Evolutionary conservation across 2,888 invertebrate species (phyloP), one percentile per base, ranked within the genome.

Genomic region (Folsomia manolachei): DNA sequence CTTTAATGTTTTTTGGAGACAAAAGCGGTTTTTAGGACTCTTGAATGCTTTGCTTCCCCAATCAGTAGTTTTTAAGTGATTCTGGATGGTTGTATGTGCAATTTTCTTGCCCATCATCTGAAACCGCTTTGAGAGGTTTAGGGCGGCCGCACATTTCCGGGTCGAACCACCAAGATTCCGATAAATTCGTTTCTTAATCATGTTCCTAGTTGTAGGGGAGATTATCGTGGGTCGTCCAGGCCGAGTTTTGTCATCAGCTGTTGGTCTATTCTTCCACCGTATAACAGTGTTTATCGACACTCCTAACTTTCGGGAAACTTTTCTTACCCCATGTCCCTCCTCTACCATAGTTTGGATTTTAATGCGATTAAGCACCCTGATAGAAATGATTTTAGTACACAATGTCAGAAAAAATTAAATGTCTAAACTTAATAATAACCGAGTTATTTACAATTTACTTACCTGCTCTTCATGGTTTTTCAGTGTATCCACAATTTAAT

Each of bases 211-310:
- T 18, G 21, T 21, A 56, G 56, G 56, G 7, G 56, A 56, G 4
- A 56, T 4, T 56, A 56, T 56, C n/a, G 56, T 56, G 11, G 56
- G 56, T 56, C 56, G 56, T 19, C 56, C 56, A 56, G 56, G 56
- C 7, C 56, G 18, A 19, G 7, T 56, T 56, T 56, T n/a, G 18
- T 18, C 56, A 14, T 56, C 19, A 19, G n/a, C 21, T 56, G 56
- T 14, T 7, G 4, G 4, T n/a, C 56, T 7, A n/a, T 56, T 56
- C n/a, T 19, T 56, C 56, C 56, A 56, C 11, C 56, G 18, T 18
- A 4, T 19, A 19, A 21, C 56, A 56, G 56, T 56, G 21, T 4
- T 56, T 56, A 18, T 7, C 7, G 11, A 7, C 7, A 56, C 56
- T 19, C n/a, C 21, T 21, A 56, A 56, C n/a, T 56, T 56, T 56